Percentiles rank a stretch among this genome's conserved stretches.
Conservation (phyloP, 2,113 vertebrate genomes). For the Melanerpes formicivorus region DNA sequence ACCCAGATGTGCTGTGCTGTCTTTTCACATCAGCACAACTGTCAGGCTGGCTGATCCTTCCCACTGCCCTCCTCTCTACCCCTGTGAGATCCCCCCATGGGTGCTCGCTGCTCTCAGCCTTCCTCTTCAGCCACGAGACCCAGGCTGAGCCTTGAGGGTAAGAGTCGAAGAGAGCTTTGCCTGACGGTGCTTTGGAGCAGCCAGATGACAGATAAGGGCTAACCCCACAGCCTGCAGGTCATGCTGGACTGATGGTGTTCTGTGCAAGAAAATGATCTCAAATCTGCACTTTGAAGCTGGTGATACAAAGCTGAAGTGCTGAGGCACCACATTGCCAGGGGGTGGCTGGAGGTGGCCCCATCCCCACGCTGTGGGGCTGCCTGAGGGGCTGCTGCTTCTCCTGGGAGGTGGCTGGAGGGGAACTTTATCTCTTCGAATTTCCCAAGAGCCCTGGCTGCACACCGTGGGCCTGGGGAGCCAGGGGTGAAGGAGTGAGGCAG, state of each 20-base stretch:
- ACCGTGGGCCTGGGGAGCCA: background rate
- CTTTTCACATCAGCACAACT: constrained; percentile 34
- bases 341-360: fast-evolving
- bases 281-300: background rate
- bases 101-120: fast-evolving
- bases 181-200: background rate
- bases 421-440: background rate
- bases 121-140: background rate
- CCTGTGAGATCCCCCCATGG: background rate
- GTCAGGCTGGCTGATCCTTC: background rate
- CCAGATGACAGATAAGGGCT: background rate
- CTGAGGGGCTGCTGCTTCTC: background rate
- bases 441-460: background rate
- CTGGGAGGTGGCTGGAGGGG: background rate
- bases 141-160: background rate
- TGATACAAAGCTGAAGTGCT: background rate
- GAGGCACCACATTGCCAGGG: background rate
- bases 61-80: background rate
- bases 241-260: background rate
- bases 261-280: background rate
- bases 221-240: background rate
- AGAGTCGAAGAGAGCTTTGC: background rate
- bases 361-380: fast-evolving
- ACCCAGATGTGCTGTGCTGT: background rate
- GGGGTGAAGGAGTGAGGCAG: background rate